Evolutionary conservation across 2,888 invertebrate species (phyloP).

Genomic region (Synanthedon tipuliformis): DNA sequence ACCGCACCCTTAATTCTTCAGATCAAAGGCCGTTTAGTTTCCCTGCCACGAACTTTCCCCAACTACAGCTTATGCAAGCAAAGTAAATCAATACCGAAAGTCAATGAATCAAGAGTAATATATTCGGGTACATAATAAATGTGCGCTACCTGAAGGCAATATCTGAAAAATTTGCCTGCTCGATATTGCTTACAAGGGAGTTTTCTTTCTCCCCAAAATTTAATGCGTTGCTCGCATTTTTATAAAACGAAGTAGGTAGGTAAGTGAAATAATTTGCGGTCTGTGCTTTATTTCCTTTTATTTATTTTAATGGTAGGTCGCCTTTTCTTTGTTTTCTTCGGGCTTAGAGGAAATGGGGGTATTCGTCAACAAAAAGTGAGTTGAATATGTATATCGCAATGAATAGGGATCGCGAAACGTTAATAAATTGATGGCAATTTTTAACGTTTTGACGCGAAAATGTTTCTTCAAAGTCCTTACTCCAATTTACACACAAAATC

Average conservation of each 20-base stretch:
- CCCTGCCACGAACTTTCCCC: constrained; percentile 35
- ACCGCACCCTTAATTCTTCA: constrained; percentile 39
- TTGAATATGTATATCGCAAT: constrained; percentile 41
- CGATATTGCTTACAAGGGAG: constrained; percentile 71
- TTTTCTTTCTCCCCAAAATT: constrained; percentile 71
- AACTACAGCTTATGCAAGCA: constrained; percentile 66
- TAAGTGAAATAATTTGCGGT: constrained; percentile 69
- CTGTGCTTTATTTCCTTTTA: constrained; percentile 67
- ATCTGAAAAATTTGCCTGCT: constrained; percentile 71
- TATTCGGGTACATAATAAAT: constrained; percentile 72
- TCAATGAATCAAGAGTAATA: constrained; percentile 72
- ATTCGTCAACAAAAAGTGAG: constrained; percentile 39
- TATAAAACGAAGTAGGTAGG: constrained; percentile 69
- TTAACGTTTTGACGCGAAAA: constrained; percentile 8
- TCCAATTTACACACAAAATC: constrained; percentile 14
- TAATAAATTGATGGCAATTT: constrained; percentile 30
- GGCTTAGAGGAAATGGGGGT: constrained; percentile 44
- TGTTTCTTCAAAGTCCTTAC: constrained; percentile 6
- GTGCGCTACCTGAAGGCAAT: constrained; percentile 71
- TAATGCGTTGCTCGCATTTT: constrained; percentile 71
- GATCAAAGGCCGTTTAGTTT: constrained; percentile 38
- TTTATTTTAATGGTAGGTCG: constrained; percentile 68
- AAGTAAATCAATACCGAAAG: constrained; percentile 70
- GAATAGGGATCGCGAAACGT: constrained; percentile 35
- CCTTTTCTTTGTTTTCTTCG: constrained; percentile 51